Evolutionary conservation across 2,797 vertebrate species (phyloP).

Genomic region (Sylvia borin): DNA sequence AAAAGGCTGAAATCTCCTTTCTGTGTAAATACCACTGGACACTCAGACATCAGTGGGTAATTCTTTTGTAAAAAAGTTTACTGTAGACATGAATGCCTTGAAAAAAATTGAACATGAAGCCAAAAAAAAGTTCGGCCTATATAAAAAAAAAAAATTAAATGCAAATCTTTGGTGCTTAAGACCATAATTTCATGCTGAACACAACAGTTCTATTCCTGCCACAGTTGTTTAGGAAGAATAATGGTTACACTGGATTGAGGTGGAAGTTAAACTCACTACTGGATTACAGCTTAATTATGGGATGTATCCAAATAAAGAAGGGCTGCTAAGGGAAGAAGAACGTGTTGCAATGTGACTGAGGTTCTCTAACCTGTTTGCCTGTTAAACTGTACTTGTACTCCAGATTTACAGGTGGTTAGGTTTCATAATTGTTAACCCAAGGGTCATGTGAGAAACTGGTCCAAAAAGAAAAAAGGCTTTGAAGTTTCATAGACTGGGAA

Average conservation of each 20-base stretch:
- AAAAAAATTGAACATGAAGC: neutral
- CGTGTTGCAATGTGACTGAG: accelerated
- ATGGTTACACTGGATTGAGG: neutral
- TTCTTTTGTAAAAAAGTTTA: neutral
- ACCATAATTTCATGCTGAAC: neutral
- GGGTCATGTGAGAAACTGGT: neutral
- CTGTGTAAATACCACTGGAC: neutral
- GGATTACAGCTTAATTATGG: neutral
- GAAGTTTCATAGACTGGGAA: neutral
- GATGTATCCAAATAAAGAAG: neutral
- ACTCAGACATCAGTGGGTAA: neutral
- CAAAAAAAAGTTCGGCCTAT: neutral
- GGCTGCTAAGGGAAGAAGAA: neutral
- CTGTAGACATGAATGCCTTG: neutral
- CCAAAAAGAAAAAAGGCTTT: neutral
- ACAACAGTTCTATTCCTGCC: neutral
- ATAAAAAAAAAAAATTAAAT: neutral
- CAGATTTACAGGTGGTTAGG: neutral
- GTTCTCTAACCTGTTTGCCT: neutral
- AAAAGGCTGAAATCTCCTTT: neutral
- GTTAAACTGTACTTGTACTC: neutral
- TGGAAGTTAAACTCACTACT: neutral
- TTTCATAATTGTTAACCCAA: neutral
- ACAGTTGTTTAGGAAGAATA: neutral
- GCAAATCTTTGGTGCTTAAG: neutral